Base-by-base conservation (phyloP, 2,888 invertebrate genomes). In the Acronicta alni region DNA sequence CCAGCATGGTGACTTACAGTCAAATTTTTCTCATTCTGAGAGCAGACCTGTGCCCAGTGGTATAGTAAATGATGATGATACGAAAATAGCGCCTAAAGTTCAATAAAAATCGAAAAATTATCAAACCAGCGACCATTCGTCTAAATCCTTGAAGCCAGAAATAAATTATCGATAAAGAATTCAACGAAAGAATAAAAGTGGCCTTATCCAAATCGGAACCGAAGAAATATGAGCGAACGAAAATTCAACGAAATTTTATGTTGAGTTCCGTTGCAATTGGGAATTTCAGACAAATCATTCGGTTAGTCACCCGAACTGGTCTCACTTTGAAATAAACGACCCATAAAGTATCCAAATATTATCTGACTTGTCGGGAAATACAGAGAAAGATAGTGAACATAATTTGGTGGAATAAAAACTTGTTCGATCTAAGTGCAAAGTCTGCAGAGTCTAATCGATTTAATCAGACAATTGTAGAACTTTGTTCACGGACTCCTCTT, bases 161-260 rank as follows among this genome's bases (percentile, higher is more conserved):
- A 75, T 72, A 72, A 67, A 47, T 67, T 67, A 67, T 55, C 72
- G 62, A 35, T 58, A 58, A 72, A 63, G 44, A 69, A 72, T 75
- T 60, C 63, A 46, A 46, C 39, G 43, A 55, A 63, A 51, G 68
- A 75, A 68, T 46, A 68, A 71, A 62, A 63, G 59, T 68, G 61
- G 57, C 60, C 61, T 62, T 72, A 72, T 71, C 59, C 57, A 63
- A 73, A 68, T 66, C 54, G 58, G 54, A 48, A 44, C 58, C 55
- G 57, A 23, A 53, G 63, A 75, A 70, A 75, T 76, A 76, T 70
- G 75, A 70, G 57, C 18, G 62, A 57, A 47, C 45, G 51, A 52
- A 65, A 65, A 58, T 77, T 67, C 60, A 41, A 52, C 51, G 62
- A 57, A 55, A 72, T 77, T 74, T 72, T 58, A 77, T 60, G 53